A percentile compares a stretch with the other conserved stretches of the same genome.
phyloP scores from a whole-genome alignment of 2,113 vertebrate species.

The Urocitellus parryii region DNA sequence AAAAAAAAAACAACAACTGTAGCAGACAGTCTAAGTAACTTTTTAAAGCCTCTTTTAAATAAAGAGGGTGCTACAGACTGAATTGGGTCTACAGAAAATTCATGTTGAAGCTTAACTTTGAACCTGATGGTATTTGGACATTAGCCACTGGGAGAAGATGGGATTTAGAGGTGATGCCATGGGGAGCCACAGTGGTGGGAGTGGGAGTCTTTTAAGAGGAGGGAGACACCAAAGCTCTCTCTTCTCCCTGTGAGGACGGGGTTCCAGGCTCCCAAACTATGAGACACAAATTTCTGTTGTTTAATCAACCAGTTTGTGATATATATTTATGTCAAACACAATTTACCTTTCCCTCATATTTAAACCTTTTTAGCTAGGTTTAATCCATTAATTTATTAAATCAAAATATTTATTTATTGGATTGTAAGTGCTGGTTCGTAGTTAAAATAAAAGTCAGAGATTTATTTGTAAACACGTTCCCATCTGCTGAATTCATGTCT shows the following conservation, averaged over 20 bases:
- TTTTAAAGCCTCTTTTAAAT: background rate
- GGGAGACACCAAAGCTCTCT: background rate
- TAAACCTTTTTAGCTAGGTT: background rate
- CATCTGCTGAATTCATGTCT: background rate
- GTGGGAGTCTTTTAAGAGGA: background rate
- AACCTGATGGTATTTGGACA: background rate
- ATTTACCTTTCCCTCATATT: background rate
- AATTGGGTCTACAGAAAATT: background rate
- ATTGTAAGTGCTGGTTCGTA: background rate
- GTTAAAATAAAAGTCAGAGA: background rate
- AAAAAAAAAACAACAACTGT: background rate
- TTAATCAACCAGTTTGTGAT: background rate
- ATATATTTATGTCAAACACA: background rate
- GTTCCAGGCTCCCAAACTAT: background rate
- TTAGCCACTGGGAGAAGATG: background rate
- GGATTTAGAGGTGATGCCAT: too few species aligned
- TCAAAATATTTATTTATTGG: background rate
- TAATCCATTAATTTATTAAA: background rate
- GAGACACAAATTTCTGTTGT: background rate
- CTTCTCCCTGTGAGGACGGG: background rate
- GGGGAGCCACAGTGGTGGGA: rapidly evolving
- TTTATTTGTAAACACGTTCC: background rate
- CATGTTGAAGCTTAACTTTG: background rate
- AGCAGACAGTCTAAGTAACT: background rate
- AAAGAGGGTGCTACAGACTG: background rate